These are phyloP conservation scores for Drosophila ironensis DNA, from an alignment of 1,140 invertebrate species.

Conservation along the genomic window DNA sequence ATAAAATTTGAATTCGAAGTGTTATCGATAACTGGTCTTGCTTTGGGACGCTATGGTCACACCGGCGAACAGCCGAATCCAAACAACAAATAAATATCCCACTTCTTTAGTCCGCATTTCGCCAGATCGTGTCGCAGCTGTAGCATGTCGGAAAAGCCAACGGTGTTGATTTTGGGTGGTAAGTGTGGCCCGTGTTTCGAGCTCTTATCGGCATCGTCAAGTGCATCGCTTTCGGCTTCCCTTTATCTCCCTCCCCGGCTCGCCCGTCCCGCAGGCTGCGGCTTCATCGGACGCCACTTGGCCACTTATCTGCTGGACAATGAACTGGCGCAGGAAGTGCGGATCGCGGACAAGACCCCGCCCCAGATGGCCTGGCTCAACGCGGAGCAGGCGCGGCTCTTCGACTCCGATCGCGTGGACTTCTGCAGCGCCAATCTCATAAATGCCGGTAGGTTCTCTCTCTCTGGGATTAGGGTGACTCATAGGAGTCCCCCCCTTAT, in stretches of 20 bases:
- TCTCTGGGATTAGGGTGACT: slow-evolving; percentile 12
- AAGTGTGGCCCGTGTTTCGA: slow-evolving; percentile 31
- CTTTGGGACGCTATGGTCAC: neutral
- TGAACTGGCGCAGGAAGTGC: slow-evolving; percentile 88
- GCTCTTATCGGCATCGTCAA: slow-evolving; percentile 25
- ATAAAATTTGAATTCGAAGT: too few species aligned
- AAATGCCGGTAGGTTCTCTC: slow-evolving; percentile 87
- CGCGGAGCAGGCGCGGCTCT: slow-evolving; percentile 87
- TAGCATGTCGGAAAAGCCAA: slow-evolving; percentile 79
- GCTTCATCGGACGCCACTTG: slow-evolving; percentile 95
- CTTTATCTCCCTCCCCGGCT: too few species aligned
- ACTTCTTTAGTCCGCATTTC: slow-evolving; percentile 28
- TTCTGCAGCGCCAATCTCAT: slow-evolving; percentile 96
- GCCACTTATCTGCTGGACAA: slow-evolving; percentile 91
- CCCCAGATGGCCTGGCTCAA: slow-evolving; percentile 95
- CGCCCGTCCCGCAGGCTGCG: slow-evolving; percentile 87
- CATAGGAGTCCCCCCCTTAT: neutral
- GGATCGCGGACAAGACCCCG: slow-evolving; percentile 95
- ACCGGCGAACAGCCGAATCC: neutral
- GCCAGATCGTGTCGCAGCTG: slow-evolving; percentile 28
- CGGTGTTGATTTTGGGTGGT: slow-evolving; percentile 79
- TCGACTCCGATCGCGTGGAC: slow-evolving; percentile 89
- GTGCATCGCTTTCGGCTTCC: slow-evolving; percentile 20
- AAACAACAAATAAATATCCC: slow-evolving; percentile 36
- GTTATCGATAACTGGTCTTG: neutral